phyloP scores from a whole-genome alignment of 2,888 invertebrate species.

The Imbricaverruca yamaguchii region DNA sequence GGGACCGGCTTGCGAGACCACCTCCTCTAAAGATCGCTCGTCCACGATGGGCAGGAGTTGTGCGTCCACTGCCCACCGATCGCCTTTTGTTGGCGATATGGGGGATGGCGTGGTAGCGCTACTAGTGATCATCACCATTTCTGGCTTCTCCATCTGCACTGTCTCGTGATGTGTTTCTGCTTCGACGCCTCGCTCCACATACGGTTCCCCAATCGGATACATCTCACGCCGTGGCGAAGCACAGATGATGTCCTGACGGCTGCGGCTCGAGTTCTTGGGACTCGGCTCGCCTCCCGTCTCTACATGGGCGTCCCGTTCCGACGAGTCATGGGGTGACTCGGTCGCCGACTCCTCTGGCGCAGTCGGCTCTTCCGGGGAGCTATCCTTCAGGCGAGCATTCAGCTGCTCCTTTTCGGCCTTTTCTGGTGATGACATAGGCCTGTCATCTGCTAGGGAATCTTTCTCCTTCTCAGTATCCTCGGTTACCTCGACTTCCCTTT shows the following conservation, averaged over 20 bases:
- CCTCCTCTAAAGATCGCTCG: background rate
- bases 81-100: background rate
- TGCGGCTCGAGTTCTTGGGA: background rate
- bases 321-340: background rate
- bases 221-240: background rate
- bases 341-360: background rate
- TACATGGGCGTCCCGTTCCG: background rate
- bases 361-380: background rate
- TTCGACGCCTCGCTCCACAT: background rate
- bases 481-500: no score
- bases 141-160: constrained; percentile 20
- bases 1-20: background rate
- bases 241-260: background rate
- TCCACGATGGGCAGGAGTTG: background rate
- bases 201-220: constrained; percentile 5
- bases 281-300: background rate
- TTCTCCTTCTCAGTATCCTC: constrained; percentile 9
- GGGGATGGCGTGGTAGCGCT: constrained; percentile 6
- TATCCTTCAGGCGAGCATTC: background rate
- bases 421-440: background rate
- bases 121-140: constrained; percentile 2
- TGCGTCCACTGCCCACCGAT: background rate
- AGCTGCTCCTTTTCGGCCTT: background rate
- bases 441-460: background rate
- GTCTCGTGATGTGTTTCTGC: background rate